Base-by-base conservation (phyloP, 1,140 invertebrate species). In the Asobara japonica region DNA sequence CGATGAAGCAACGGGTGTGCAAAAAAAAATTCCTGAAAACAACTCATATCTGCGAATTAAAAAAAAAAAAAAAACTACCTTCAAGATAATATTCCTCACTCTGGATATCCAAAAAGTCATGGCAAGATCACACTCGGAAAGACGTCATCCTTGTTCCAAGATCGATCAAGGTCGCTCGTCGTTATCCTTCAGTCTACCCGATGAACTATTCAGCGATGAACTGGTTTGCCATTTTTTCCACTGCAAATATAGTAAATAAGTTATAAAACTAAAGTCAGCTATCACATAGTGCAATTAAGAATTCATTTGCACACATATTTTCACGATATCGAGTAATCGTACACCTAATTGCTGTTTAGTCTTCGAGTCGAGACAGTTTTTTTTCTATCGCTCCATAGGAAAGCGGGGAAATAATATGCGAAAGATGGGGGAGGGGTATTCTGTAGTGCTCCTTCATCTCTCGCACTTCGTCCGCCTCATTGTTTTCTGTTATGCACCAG, bases 111-210 rank as follows among this genome's bases (percentile, higher is more conserved):
- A 45, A 45, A 16, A 45, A 45, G 22, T 56, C 51, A 56, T 56
- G 51, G 51, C 22, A 56, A 56, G 22, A 56, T 22, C 3, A 56
- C 20, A 56, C 18, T 51, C 51, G 13, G 22, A 56, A 56, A 56
- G 51, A 25, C 51, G 51, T 56, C 51, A 56, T 56, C 51, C 51
- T 56, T 56, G 51, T 56, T 7, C 22, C 20, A 56, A 56, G 51
- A 56, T 56, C 51, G 25, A 56, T 56, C 51, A 56, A 56, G 51
- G 51, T 22, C 51, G 13, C 20, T 25, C 22, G 51, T 27, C 51
- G 51, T 56, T 56, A 22, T 56, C 51, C 51, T 56, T 56, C 51
- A 56, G 51, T 56, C 25, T 20, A 56, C 51, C 22, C 51, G 16
- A 56, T 56, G 51, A 56, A 56, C 51, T 56, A 56, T 56, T 56